phyloP scores from a whole-genome alignment of 2,797 vertebrate species.

The Caiman crocodilus region DNA sequence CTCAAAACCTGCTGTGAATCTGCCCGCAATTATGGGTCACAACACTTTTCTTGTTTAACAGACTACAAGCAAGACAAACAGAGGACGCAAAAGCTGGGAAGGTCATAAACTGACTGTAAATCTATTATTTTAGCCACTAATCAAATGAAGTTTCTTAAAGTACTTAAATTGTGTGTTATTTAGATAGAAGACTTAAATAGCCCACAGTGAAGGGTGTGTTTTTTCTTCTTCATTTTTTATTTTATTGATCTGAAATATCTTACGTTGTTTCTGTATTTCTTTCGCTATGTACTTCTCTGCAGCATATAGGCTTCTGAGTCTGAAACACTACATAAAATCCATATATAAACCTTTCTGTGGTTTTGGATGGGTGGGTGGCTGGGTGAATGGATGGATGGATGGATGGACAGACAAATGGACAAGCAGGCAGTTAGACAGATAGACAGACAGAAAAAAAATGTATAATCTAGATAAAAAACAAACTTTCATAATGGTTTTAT shows the following conservation, averaged over 20 bases:
- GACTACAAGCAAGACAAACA: constrained; percentile 83
- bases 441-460: neutral
- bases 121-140: constrained; percentile 49
- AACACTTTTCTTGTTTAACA: constrained; percentile 91
- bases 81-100: constrained; percentile 79
- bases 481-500: neutral
- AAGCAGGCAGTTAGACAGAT: neutral
- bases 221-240: neutral
- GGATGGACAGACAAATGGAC: neutral
- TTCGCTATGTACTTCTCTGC: neutral
- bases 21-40: constrained; percentile 92
- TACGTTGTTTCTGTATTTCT: neutral
- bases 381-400: neutral
- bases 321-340: neutral
- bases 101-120: constrained; percentile 79
- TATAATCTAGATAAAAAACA: neutral
- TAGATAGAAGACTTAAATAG: constrained; percentile 18
- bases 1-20: constrained; percentile 91
- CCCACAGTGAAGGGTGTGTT: neutral
- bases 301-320: neutral
- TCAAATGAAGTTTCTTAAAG: constrained; percentile 15
- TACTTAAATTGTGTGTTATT: neutral
- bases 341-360: neutral
- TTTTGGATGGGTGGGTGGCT: neutral
- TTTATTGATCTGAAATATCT: constrained; percentile 13